Base-by-base conservation (phyloP, 1,140 invertebrate genomes). In the Leptestheria dahalacensis region DNA sequence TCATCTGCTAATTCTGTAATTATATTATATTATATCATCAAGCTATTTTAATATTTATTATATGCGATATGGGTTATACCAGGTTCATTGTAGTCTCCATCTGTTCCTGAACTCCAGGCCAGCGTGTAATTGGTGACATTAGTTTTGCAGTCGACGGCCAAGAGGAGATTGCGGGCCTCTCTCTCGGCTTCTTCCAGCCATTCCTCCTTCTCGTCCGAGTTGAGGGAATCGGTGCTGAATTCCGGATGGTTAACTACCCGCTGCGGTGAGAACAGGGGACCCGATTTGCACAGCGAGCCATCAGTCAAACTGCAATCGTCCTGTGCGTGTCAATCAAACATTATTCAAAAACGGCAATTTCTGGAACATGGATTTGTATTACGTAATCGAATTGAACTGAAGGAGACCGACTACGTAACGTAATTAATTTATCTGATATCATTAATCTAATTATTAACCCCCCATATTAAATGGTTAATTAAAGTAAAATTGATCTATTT, bases 81-180 rank as follows among this genome's bases (percentile, higher is more conserved):
- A 68, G 75, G 75, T 68, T 74, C 79, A 66, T 80, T 78, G 69
- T 82, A 85, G 68, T 85, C 83, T 63, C 85, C 89, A 67, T 86
- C 85, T 20, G 58, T 60, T 29, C 48, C 58, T 15, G 58, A 60
- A 74, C 93, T 88, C 67, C 93, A 93, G 52, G 89, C 89, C 66
- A 94, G 91, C 55, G 89, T 94, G 69, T 94, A 94, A 73, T 92
- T 93, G 69, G 91, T 85, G 74, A 91, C 91, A 68, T 94, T 91
- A 12, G 86, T 84, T 69, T 86, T 88, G 55, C 89, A 93, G 0
- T 74, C 74, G 33, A 91, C 77, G 66, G 93, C 82, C 68, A 92
- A 84, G 67, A 60, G 26, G 21, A 55, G 53, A 18, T 55, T 29
- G 18, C 41, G 33, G 18, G 56, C 56, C 66, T 66, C 25, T 59